Evolutionary conservation across 2,113 vertebrate species (phyloP).

Genomic region (Antidorcas marsupialis): DNA sequence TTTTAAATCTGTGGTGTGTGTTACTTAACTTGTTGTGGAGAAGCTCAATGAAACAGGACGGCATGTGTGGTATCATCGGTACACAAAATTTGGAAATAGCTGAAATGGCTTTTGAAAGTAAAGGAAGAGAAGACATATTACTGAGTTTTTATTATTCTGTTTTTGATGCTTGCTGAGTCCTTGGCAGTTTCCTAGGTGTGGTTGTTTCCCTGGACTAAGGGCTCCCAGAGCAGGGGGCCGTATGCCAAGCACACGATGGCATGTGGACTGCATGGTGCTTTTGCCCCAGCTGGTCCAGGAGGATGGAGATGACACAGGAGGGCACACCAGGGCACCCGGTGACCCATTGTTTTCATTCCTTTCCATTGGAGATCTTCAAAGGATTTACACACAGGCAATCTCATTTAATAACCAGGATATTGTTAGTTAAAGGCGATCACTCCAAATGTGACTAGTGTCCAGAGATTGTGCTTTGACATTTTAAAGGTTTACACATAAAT

Average conservation of each 20-base stretch:
- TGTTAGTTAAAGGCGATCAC: background rate
- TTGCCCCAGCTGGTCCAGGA: background rate
- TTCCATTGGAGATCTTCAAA: background rate
- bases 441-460: background rate
- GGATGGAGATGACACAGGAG: background rate
- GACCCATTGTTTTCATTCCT: background rate
- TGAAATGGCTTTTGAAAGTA: background rate
- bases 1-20: background rate
- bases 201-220: too few species aligned
- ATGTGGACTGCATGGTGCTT: background rate
- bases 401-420: background rate
- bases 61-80: background rate
- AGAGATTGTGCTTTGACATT: background rate
- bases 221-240: background rate
- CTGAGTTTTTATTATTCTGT: background rate
- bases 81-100: background rate
- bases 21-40: background rate
- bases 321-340: rapidly evolving
- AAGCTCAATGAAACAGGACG: background rate
- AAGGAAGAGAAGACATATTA: background rate
- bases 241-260: rapidly evolving
- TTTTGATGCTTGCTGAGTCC: background rate
- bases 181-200: background rate
- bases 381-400: background rate
- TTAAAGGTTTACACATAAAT: background rate